Conservation (phyloP, 2,888 invertebrate genomes). For the Tachina lurida region DNA sequence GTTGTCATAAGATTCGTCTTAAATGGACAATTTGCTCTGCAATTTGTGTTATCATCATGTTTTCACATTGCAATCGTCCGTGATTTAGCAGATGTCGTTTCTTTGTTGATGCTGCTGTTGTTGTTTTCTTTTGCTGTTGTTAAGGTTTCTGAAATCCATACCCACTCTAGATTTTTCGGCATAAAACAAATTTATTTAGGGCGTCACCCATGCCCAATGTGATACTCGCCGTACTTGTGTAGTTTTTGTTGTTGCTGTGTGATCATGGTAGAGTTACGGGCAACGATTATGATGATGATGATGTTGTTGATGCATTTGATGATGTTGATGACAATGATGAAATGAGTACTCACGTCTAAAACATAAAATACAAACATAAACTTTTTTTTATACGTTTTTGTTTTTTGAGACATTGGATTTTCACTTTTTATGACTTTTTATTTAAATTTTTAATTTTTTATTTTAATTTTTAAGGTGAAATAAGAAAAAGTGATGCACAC, state of each 20-base stretch:
- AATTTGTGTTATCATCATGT: neutral
- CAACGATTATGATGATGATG: conserved; percentile 41
- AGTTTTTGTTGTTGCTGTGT: conserved; percentile 3
- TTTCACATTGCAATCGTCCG: neutral
- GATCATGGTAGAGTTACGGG: conserved; percentile 5
- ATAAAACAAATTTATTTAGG: conserved; percentile 64
- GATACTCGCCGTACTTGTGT: neutral
- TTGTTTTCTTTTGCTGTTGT: conserved; percentile 15
- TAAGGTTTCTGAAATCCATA: conserved; percentile 37
- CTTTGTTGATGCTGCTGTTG: conserved; percentile 21
- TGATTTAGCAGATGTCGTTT: conserved; percentile 25
- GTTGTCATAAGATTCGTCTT: neutral
- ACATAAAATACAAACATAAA: conserved; percentile 70
- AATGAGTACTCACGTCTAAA: conserved; percentile 71
- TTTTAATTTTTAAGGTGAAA: conserved; percentile 6
- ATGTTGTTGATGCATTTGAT: conserved; percentile 49
- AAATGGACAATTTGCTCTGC: neutral
- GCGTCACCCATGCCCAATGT: conserved; percentile 69
- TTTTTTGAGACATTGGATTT: conserved; percentile 58
- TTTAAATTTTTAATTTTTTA: conserved; percentile 18
- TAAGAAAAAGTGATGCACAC: conserved; percentile 61
- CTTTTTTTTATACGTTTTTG: conserved; percentile 53
- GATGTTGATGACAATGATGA: conserved; percentile 62
- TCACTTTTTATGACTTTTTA: conserved; percentile 68
- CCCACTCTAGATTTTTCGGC: conserved; percentile 47